Base-by-base conservation (phyloP, 2,113 vertebrate genomes). In the Sterrhoptilus dennistouni region DNA sequence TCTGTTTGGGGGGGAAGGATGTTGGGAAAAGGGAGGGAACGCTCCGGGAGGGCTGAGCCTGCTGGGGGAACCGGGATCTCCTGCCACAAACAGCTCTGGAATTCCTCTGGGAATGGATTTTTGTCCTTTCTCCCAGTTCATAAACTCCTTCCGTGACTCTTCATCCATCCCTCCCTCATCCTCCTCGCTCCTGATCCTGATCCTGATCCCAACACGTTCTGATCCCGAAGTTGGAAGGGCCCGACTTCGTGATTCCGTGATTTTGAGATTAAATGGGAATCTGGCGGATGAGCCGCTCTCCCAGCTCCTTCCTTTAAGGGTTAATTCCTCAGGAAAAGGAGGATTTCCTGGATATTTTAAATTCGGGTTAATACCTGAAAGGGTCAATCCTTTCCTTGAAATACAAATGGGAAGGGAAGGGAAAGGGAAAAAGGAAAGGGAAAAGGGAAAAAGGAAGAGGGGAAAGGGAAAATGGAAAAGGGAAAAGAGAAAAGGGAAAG, bases 1-100 rank as follows among this genome's bases (percentile, higher is more conserved):
- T 98, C 96, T 97, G 50, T 47, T 98, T 97, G 97, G 78, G 95
- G 89, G 91, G 22, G 27, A 97, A 91, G 96, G 93, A 65, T 56
- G 20, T 82, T 81, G 87, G 74, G 81, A 85, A 95, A n/a, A n/a
- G 72, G 64, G 44, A 81, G 68, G 74, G n/a, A 97, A 81, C 9
- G 12, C 89, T 83, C 23, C 28, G 90, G 93, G 79, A 76, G 90
- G 71, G 88, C 17, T 88, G 42, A 64, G 87, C 33, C n/a, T 65
- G 92, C 90, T 45, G 79, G 94, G 72, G 96, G 61, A 45, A 45
- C 44, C 57, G 2, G 86, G 79, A 95, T 47, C 52, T 29, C 40
- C 92, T 78, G 53, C 64, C 9, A 7, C 47, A 57, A 94, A n/a
- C n/a, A n/a, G n/a, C n/a, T n/a, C n/a, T n/a, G 9, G 59, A 56